A percentile compares a stretch with the other conserved stretches of the same genome.
Evolutionary conservation across 2,113 vertebrate species (phyloP).

Genomic region (Aptenodytes patagonicus): DNA sequence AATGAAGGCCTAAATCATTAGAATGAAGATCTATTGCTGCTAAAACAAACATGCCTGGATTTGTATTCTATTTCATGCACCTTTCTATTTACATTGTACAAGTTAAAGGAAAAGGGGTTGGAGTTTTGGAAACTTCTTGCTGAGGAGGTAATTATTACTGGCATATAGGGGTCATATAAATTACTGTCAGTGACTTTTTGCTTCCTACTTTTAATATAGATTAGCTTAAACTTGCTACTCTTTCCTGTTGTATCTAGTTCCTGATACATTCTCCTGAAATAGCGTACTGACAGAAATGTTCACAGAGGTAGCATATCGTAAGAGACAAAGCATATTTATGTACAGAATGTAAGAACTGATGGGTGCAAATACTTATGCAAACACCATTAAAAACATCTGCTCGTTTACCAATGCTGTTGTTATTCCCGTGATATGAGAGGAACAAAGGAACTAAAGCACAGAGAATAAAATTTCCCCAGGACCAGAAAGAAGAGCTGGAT

Average conservation of each 20-base stretch:
- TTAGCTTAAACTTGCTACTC: background rate
- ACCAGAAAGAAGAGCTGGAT: background rate
- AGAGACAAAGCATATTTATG: background rate
- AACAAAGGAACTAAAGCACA: background rate
- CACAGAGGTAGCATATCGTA: background rate
- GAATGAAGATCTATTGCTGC: background rate
- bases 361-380: background rate
- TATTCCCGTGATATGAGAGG: background rate
- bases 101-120: background rate
- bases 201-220: background rate
- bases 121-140: background rate
- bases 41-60: background rate
- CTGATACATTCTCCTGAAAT: background rate
- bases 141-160: background rate
- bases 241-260: background rate
- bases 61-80: background rate
- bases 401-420: background rate
- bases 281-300: background rate
- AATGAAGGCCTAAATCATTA: background rate
- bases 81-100: background rate
- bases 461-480: background rate
- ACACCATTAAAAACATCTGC: background rate
- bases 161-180: background rate
- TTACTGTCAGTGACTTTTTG: background rate
- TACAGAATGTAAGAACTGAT: background rate